A percentile compares a stretch with the other conserved stretches of the same genome.
Evolutionary conservation across 2,888 invertebrate species (phyloP).

Genomic region (Lasius fuliginosus): DNA sequence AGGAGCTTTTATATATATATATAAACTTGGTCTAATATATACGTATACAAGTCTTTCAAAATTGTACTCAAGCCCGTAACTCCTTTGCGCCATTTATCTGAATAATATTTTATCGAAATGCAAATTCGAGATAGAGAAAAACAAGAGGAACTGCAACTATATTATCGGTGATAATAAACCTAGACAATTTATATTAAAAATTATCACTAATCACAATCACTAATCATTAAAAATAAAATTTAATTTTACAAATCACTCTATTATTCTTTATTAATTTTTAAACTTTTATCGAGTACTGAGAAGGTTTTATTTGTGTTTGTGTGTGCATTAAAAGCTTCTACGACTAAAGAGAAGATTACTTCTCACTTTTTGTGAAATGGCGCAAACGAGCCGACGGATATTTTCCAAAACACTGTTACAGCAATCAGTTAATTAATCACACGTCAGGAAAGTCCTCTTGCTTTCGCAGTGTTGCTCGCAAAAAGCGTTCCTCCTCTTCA

Average conservation of each 20-base stretch:
- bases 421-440: slow-evolving; percentile 13
- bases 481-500: slow-evolving; percentile 55
- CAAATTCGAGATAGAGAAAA: neutral
- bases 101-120: neutral
- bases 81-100: slow-evolving; percentile 11
- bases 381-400: slow-evolving; percentile 38
- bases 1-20: neutral
- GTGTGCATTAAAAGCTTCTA: neutral
- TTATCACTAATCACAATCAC: neutral
- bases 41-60: slow-evolving; percentile 20
- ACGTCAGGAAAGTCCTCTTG: slow-evolving; percentile 30
- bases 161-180: no score
- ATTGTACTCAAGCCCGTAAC: slow-evolving; percentile 11
- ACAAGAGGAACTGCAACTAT: neutral
- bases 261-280: neutral
- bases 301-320: neutral
- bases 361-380: slow-evolving; percentile 17
- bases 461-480: slow-evolving; percentile 32
- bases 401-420: slow-evolving; percentile 23
- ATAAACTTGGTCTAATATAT: neutral
- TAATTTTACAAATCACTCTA: slow-evolving; percentile 4
- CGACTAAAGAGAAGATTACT: neutral
- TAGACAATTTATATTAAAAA: neutral
- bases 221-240: slow-evolving; percentile 5
- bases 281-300: neutral